A percentile compares a stretch with the other conserved stretches of the same genome.
These are phyloP conservation scores for Drosophila siamana DNA, from an alignment of 2,888 invertebrate genomes.

Conservation along the genomic window DNA sequence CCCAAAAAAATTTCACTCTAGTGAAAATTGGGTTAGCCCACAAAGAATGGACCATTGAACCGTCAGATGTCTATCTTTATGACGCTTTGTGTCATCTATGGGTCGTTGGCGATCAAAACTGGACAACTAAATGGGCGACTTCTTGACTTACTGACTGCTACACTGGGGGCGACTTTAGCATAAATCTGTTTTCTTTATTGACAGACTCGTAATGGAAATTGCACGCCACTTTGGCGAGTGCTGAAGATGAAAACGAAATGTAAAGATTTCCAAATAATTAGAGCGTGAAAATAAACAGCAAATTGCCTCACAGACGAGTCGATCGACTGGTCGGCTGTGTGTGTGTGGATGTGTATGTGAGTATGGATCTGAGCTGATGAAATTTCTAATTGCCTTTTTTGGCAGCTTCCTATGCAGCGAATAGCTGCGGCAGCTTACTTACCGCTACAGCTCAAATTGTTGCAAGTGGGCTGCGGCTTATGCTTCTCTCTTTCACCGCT, in stretches of 20 bases:
- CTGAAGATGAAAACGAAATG: slow-evolving; percentile 52
- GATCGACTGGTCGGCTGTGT: slow-evolving; percentile 17
- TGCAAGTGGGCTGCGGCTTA: slow-evolving; percentile 56
- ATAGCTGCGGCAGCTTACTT: slow-evolving; percentile 42
- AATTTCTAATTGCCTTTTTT: slow-evolving; percentile 78
- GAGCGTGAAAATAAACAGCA: slow-evolving; percentile 79
- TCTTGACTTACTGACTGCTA: background rate
- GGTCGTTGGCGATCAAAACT: slow-evolving; percentile 22
- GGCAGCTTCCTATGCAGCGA: slow-evolving; percentile 52
- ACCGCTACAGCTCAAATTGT: slow-evolving; percentile 48
- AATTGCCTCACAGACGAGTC: slow-evolving; percentile 55
- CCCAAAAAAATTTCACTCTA: slow-evolving; percentile 64
- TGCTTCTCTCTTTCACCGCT: slow-evolving; percentile 48
- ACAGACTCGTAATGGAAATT: slow-evolving; percentile 26
- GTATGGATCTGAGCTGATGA: slow-evolving; percentile 29
- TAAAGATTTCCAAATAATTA: slow-evolving; percentile 77
- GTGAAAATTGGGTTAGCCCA: slow-evolving; percentile 74
- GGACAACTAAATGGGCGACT: background rate
- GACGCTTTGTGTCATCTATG: slow-evolving; percentile 52
- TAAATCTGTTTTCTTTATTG: slow-evolving; percentile 32
- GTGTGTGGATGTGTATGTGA: slow-evolving; percentile 31
- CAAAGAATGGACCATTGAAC: slow-evolving; percentile 17
- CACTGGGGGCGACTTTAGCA: background rate
- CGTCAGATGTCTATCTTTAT: slow-evolving; percentile 42
- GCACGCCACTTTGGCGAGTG: slow-evolving; percentile 38